phyloP scores from a whole-genome alignment of 2,797 vertebrate genomes.

The Melanotaenia nigrans region DNA sequence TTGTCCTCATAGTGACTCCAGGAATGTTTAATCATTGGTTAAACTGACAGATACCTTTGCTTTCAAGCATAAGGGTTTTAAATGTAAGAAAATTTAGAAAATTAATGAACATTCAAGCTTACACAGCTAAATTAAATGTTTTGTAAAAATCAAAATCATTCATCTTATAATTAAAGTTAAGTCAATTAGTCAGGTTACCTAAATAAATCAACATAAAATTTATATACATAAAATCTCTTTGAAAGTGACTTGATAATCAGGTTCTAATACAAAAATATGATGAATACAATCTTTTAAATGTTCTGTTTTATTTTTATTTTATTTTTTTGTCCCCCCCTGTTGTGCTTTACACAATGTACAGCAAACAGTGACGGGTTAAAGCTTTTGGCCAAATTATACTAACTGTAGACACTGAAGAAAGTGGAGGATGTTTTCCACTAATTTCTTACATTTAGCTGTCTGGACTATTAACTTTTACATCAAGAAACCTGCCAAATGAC shows the following conservation, averaged over 20 bases:
- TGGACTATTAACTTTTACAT: too few species aligned
- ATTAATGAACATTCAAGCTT: neutral
- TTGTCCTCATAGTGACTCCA: slow-evolving; percentile 8
- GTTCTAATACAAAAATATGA: neutral
- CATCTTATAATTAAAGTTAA: neutral
- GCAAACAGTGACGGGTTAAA: neutral
- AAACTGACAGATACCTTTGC: neutral
- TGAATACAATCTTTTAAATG: neutral
- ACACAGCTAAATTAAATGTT: too few species aligned
- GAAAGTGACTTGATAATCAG: neutral
- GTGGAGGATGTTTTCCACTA: neutral
- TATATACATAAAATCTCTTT: neutral
- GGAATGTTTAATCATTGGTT: neutral
- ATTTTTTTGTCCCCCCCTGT: too few species aligned
- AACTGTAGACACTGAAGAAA: neutral
- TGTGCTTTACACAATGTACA: neutral
- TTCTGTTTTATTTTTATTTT: too few species aligned
- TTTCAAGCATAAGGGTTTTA: neutral
- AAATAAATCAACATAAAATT: neutral
- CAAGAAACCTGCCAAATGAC: neutral
- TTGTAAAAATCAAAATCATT: neutral
- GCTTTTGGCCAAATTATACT: neutral
- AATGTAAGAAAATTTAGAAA: neutral
- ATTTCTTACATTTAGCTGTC: neutral
- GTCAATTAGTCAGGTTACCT: neutral